phyloP scores from a whole-genome alignment of 2,113 vertebrate genomes.

The Crotalus viridis region DNA sequence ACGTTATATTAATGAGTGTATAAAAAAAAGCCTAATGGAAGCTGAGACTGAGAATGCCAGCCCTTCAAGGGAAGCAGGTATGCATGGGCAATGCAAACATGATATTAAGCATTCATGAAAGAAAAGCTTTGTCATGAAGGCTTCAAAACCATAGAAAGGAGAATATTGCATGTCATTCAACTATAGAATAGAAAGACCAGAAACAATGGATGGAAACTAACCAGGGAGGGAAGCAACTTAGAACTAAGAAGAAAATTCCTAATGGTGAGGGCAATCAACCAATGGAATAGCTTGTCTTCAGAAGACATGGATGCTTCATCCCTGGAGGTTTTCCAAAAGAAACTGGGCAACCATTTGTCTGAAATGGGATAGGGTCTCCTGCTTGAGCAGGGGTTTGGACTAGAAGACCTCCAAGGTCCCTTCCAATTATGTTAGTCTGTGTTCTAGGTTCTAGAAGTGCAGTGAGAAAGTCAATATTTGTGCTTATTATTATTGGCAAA shows the following conservation, averaged over 20 bases:
- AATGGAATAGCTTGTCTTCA: background rate
- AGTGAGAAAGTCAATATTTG: background rate
- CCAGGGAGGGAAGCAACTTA: background rate
- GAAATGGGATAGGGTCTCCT: background rate
- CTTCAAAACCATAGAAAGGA: background rate
- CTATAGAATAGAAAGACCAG: background rate
- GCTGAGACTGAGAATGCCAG: background rate
- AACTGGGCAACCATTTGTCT: background rate
- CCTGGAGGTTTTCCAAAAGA: background rate
- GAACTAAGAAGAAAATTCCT: background rate
- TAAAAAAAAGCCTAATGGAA: conserved; percentile 31
- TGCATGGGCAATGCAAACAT: background rate
- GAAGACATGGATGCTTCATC: background rate
- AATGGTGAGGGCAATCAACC: background rate
- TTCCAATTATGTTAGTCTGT: background rate
- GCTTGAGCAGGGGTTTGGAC: background rate
- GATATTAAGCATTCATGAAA: background rate
- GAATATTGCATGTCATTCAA: conserved; percentile 4
- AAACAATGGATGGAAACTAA: background rate
- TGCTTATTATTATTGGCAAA: background rate
- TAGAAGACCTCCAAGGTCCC: background rate
- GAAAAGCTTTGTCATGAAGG: background rate
- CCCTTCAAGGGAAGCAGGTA: conserved; percentile 49
- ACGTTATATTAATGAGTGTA: conserved; percentile 68
- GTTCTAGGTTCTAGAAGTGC: background rate